Evolutionary conservation across 2,888 invertebrate genomes (phyloP).

Genomic region (Amaurobius ferox): DNA sequence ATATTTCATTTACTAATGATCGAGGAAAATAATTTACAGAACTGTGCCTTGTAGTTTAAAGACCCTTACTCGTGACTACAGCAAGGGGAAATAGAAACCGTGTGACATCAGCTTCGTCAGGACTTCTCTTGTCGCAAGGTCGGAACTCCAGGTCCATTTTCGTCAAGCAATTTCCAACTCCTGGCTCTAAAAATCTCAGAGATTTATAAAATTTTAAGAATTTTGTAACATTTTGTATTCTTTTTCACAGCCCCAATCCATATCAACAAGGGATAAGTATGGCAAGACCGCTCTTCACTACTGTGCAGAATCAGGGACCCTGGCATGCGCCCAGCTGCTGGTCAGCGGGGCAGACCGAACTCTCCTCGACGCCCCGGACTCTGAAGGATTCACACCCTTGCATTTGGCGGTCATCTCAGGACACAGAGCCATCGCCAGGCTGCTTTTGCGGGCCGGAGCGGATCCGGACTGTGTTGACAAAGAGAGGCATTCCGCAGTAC

Average conservation of each 20-base stretch:
- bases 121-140: no score
- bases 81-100: no score
- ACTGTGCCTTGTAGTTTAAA: no score
- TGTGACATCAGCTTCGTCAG: no score
- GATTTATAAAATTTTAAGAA: no score
- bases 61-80: no score
- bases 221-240: no score
- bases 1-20: no score
- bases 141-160: no score
- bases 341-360: slow-evolving; percentile 88
- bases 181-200: no score
- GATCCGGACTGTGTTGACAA: slow-evolving; percentile 87
- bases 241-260: slow-evolving; percentile 79
- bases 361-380: slow-evolving; percentile 89
- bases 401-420: slow-evolving; percentile 97
- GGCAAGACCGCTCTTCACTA: slow-evolving; percentile 94
- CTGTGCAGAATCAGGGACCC: slow-evolving; percentile 85
- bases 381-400: slow-evolving; percentile 95
- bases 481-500: slow-evolving; percentile 95
- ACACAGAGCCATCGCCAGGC: slow-evolving; percentile 76
- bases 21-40: no score
- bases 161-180: no score
- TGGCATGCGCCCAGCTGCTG: slow-evolving; percentile 83
- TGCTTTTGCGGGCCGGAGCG: slow-evolving; percentile 78
- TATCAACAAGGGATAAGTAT: slow-evolving; percentile 87